Base-by-base conservation (phyloP, 1,140 invertebrate species). In the Penaeus japonicus region DNA sequence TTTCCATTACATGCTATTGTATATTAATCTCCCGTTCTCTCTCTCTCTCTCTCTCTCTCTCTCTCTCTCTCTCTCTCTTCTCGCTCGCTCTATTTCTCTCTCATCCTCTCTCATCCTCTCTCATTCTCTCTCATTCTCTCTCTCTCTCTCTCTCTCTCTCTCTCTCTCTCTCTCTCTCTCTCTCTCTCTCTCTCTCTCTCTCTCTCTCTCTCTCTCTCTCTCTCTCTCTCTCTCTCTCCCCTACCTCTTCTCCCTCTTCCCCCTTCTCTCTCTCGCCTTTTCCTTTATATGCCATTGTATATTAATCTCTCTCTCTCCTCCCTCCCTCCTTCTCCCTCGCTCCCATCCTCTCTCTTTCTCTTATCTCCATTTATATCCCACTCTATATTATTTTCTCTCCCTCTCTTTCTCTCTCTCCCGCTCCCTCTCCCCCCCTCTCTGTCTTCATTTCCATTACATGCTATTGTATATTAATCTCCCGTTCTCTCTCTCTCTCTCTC, bases 401-500 rank as follows among this genome's bases (percentile, higher is more conserved):
- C n/a, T 59, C n/a, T n/a, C 57, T n/a, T n/a, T 59, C 57, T n/a
- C 57, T n/a, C 27, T 27, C 73, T 59, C n/a, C 57, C n/a, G 15
- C 57, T 59, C 57, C n/a, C 57, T 59, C 15, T n/a, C 27, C 73
- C 27, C 27, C 30, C 27, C 30, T 32, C 30, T 32, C 30, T 32
- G 17, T 32, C 30, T 32, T 27, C 27, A 18, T 27, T 27, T 77
- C 27, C 30, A 24, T 32, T 27, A 24, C 30, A n/a, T 15, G 22
- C 27, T 27, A 18, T 27, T 77, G 17, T 27, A n/a, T 27, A n/a
- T 15, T 27, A 24, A n/a, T 77, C 73, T 24, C 73, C 27, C 73
- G 17, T 27, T 77, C 73, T 77, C 73, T 77, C 73, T 77, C 73
- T 77, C 73, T 77, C 73, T 77, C 73, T 77, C 73, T 77, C 73